Evolutionary conservation across 2,888 invertebrate genomes (phyloP).

Genomic region (Galerucella nymphaeae): DNA sequence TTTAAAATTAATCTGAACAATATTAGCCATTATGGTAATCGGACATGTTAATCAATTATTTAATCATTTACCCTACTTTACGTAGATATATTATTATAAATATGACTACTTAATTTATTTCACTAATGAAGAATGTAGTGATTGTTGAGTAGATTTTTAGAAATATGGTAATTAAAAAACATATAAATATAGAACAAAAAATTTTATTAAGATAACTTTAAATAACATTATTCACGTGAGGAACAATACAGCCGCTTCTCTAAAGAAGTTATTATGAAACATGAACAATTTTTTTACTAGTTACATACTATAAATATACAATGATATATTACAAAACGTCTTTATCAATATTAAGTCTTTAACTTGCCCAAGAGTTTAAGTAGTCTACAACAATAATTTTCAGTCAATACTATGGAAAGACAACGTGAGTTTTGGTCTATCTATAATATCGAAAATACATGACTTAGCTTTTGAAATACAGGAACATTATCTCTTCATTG

Average conservation of each 20-base stretch:
- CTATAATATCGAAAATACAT: conserved; percentile 55
- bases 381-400: conserved; percentile 58
- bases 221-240: conserved; percentile 64
- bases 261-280: conserved; percentile 63
- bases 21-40: too few relatives aligned
- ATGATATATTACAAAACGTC: conserved; percentile 65
- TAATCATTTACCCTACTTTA: too few relatives aligned
- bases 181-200: conserved; percentile 61
- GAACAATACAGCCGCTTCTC: conserved; percentile 64
- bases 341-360: conserved; percentile 63
- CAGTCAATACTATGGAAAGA: conserved; percentile 50
- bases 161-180: conserved; percentile 32
- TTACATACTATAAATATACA: conserved; percentile 63
- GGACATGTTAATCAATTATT: too few relatives aligned
- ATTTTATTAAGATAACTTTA: conserved; percentile 63
- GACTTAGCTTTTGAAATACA: conserved; percentile 64
- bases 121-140: not conserved
- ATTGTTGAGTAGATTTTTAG: not conserved
- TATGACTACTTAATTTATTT: not conserved
- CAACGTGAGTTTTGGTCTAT: conserved; percentile 39
- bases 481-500: conserved; percentile 65
- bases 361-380: conserved; percentile 62
- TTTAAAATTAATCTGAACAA: too few relatives aligned
- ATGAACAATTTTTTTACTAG: conserved; percentile 63
- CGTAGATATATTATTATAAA: too few relatives aligned